A percentile compares a stretch with the other conserved stretches of the same genome.
Conservation (phyloP, 2,888 invertebrate genomes). For the Acanthosoma haemorrhoidale region DNA sequence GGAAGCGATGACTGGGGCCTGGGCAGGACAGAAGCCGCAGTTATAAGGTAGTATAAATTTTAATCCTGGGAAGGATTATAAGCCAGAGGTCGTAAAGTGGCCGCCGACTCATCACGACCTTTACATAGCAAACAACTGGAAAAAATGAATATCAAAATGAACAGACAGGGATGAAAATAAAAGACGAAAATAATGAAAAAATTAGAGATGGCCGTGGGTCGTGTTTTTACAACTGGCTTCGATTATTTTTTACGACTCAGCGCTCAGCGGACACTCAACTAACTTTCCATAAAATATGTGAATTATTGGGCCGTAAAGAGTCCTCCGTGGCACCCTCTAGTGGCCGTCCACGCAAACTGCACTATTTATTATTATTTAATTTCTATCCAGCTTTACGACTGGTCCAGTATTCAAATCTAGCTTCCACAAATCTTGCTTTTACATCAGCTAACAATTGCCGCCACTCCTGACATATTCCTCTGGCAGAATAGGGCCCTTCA, state of each 20-base stretch:
- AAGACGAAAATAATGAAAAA: not conserved
- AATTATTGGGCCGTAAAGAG: slow-evolving; percentile 18
- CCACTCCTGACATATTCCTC: too few species aligned
- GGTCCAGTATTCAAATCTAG: slow-evolving; percentile 29
- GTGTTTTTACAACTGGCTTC: slow-evolving; percentile 28
- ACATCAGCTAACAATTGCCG: slow-evolving; percentile 6
- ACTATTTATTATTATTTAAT: slow-evolving; percentile 24
- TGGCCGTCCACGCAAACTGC: not conserved
- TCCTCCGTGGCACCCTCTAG: not conserved
- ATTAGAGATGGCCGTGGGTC: slow-evolving; percentile 5
- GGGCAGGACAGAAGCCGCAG: too few species aligned
- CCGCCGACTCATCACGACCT: slow-evolving; percentile 5
- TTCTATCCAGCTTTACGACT: slow-evolving; percentile 13
- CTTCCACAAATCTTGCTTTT: slow-evolving; percentile 21
- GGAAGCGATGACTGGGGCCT: too few species aligned
- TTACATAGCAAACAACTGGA: not conserved
- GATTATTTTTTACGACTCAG: slow-evolving; percentile 17
- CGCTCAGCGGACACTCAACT: not conserved
- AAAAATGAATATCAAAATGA: slow-evolving; percentile 25
- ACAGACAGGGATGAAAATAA: not conserved
- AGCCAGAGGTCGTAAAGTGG: slow-evolving; percentile 7
- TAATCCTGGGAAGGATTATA: too few species aligned
- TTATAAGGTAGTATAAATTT: too few species aligned
- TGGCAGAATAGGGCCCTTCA: too few species aligned
- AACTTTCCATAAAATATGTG: slow-evolving; percentile 28